Evolutionary conservation across 2,797 vertebrate genomes (phyloP).

Genomic region (Urosaurus nigricauda): DNA sequence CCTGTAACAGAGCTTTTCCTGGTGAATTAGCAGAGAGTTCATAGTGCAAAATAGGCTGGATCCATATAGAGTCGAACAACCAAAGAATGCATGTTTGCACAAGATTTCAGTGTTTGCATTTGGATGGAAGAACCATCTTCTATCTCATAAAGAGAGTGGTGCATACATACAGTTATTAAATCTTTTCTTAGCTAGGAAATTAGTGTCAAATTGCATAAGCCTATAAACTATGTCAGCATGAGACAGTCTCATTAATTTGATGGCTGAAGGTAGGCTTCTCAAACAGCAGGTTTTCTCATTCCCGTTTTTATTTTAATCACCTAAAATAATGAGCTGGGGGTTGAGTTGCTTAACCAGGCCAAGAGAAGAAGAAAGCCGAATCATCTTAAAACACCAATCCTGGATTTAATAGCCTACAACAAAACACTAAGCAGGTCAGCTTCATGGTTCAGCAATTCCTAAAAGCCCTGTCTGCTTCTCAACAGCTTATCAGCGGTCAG

Average conservation of each 20-base stretch:
- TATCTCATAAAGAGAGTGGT: constrained; percentile 65
- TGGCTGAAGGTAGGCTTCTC: constrained; percentile 71
- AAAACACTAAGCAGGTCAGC: constrained; percentile 84
- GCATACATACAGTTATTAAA: constrained; percentile 71
- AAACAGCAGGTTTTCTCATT: constrained; percentile 71
- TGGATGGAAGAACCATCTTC: constrained; percentile 60
- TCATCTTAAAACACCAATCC: constrained; percentile 79
- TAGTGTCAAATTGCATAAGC: constrained; percentile 71
- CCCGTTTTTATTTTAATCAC: constrained; percentile 73
- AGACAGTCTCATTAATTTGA: constrained; percentile 76
- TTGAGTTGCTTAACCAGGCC: constrained; percentile 78
- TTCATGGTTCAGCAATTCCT: constrained; percentile 83
- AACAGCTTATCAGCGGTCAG: constrained; percentile 77
- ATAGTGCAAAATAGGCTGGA: constrained; percentile 35
- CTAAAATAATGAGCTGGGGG: constrained; percentile 75
- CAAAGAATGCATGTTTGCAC: constrained; percentile 70
- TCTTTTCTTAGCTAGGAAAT: constrained; percentile 76
- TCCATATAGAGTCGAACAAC: constrained; percentile 66
- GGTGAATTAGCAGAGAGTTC: constrained; percentile 49
- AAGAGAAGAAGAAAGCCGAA: constrained; percentile 76
- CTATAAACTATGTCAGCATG: constrained; percentile 62
- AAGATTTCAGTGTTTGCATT: constrained; percentile 69
- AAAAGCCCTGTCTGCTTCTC: constrained; percentile 82
- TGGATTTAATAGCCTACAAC: constrained; percentile 83
- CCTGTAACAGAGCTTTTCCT: neutral